Evolutionary conservation across 2,113 vertebrate species (phyloP).

Genomic region (Tursiops truncatus): DNA sequence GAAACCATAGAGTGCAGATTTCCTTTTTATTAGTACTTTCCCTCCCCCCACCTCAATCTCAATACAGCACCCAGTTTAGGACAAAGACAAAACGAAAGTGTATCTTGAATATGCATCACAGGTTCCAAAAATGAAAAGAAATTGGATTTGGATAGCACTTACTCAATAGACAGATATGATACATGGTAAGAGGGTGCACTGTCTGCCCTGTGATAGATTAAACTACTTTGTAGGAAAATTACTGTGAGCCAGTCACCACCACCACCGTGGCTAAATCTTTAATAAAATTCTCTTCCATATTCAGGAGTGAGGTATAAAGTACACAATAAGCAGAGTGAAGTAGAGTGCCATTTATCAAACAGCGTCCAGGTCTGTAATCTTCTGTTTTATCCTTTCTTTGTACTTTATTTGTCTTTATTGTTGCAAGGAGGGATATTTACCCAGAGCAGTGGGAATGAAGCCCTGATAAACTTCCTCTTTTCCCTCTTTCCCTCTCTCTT

Average conservation of each 20-base stretch:
- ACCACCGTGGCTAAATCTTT: slow-evolving; percentile 95
- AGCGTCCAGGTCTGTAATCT: slow-evolving; percentile 88
- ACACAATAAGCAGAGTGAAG: slow-evolving; percentile 89
- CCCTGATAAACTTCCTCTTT: slow-evolving; percentile 78
- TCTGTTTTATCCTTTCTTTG: slow-evolving; percentile 85
- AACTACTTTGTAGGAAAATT: slow-evolving; percentile 99
- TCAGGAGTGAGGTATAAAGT: slow-evolving; percentile 93
- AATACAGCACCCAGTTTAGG: slow-evolving; percentile 84
- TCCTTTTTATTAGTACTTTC: slow-evolving; percentile 70
- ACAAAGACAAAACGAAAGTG: slow-evolving; percentile 87
- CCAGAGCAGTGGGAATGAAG: slow-evolving; percentile 79
- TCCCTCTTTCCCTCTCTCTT: slow-evolving; percentile 41
- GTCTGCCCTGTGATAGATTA: slow-evolving; percentile 99
- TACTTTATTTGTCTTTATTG: slow-evolving; percentile 88
- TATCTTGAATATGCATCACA: slow-evolving; percentile 92
- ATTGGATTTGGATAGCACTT: slow-evolving; percentile 92
- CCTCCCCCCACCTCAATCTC: slow-evolving; percentile 47
- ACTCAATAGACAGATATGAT: slow-evolving; percentile 96
- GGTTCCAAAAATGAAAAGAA: slow-evolving; percentile 92
- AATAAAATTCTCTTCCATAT: slow-evolving; percentile 99
- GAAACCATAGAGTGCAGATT: slow-evolving; percentile 69
- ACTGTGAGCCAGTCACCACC: slow-evolving; percentile 97
- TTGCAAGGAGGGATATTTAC: slow-evolving; percentile 85
- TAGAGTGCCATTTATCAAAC: slow-evolving; percentile 91
- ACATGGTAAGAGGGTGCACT: slow-evolving; percentile 98